Evolutionary conservation across 2,888 invertebrate species (phyloP).

Genomic region (Halocaridina rubra): DNA sequence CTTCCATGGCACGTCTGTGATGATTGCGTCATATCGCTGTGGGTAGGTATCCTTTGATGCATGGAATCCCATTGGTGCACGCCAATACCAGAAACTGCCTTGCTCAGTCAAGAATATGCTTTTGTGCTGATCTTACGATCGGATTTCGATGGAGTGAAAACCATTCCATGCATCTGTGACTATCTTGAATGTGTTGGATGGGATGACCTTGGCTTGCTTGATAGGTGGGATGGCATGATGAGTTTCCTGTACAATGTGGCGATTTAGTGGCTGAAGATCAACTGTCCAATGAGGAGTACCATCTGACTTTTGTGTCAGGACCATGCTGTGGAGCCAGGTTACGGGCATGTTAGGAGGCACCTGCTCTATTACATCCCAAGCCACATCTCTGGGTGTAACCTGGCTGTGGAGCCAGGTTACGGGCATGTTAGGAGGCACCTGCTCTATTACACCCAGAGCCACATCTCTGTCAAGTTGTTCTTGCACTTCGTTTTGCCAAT

Average conservation of each 20-base stretch:
- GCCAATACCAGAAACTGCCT: neutral
- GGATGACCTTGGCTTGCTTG: too few species aligned
- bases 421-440: neutral
- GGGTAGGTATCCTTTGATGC: too few species aligned
- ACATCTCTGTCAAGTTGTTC: neutral
- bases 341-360: neutral
- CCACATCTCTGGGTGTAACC: neutral
- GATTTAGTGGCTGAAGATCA: too few species aligned
- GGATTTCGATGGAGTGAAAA: neutral
- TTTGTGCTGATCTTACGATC: neutral
- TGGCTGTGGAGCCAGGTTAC: neutral
- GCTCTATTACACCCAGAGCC: slow-evolving; percentile 15
- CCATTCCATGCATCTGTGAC: neutral
- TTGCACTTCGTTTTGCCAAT: neutral
- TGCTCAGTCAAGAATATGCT: neutral
- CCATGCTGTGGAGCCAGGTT: too few species aligned
- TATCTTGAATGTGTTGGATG: too few species aligned
- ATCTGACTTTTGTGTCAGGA: neutral
- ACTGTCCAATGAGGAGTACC: too few species aligned
- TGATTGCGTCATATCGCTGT: too few species aligned
- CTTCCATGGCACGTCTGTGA: too few species aligned
- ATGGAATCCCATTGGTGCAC: neutral
- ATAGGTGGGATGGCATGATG: too few species aligned
- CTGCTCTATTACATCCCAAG: neutral
- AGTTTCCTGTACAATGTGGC: too few species aligned